Conservation (phyloP, 2,888 invertebrate species). For the Ctenicera cuprea region DNA sequence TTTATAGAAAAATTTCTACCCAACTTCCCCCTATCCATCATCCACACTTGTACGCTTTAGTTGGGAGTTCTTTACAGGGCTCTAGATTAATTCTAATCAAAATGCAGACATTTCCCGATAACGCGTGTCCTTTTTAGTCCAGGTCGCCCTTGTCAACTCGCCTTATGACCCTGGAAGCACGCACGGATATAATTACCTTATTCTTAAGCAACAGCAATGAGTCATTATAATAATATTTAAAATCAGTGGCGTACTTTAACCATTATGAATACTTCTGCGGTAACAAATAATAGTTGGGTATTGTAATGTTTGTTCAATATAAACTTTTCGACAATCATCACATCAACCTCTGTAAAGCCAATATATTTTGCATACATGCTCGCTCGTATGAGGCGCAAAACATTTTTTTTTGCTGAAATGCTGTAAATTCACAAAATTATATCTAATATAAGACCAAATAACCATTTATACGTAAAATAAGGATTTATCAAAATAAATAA, state of each 20-base stretch:
- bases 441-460: too few species aligned
- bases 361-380: too few species aligned
- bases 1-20: conserved; percentile 9
- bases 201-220: conserved; percentile 31
- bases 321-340: too few species aligned
- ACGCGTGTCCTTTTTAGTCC: conserved; percentile 35
- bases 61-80: conserved; percentile 1
- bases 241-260: not conserved
- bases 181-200: conserved; percentile 36
- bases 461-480: too few species aligned
- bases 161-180: conserved; percentile 38
- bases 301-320: too few species aligned
- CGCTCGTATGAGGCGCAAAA: too few species aligned
- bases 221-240: conserved; percentile 23
- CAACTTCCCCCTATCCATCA: conserved; percentile 27
- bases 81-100: conserved; percentile 35
- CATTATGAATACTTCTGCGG: not conserved
- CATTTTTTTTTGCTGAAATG: too few species aligned
- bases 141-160: conserved; percentile 44
- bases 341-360: too few species aligned
- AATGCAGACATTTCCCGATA: conserved; percentile 30
- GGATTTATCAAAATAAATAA: too few species aligned
- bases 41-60: not conserved
- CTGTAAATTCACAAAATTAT: too few species aligned
- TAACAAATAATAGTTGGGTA: too few species aligned